Conservation (phyloP, 2,888 invertebrate species). For the Philaethria dido region DNA sequence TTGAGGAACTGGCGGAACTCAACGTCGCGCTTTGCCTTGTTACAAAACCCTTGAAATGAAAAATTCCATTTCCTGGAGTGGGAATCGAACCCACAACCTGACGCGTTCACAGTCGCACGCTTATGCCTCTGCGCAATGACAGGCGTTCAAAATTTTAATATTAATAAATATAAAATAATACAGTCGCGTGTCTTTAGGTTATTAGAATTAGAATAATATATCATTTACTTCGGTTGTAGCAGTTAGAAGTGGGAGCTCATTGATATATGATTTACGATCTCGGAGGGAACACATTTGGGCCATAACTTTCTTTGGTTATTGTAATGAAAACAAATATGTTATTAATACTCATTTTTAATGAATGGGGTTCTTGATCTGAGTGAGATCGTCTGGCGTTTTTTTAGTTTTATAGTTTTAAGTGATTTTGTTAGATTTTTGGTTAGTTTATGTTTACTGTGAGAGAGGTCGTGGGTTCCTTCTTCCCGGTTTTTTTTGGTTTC, state of each 20-base stretch:
- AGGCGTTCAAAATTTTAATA: slow-evolving; percentile 34
- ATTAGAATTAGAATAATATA: slow-evolving; percentile 67
- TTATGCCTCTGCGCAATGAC: too few relatives aligned
- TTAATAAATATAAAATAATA: slow-evolving; percentile 34
- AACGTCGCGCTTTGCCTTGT: too few relatives aligned
- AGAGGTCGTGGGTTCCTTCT: not conserved
- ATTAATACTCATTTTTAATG: slow-evolving; percentile 19
- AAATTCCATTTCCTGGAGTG: too few relatives aligned
- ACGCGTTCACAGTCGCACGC: too few relatives aligned
- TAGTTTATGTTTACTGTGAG: not conserved
- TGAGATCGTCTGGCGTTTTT: slow-evolving; percentile 1
- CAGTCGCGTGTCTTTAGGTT: slow-evolving; percentile 62
- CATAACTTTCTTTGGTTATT: slow-evolving; percentile 12
- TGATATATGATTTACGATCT: slow-evolving; percentile 14
- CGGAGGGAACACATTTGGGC: slow-evolving; percentile 11
- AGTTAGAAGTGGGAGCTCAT: slow-evolving; percentile 39
- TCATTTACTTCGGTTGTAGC: slow-evolving; percentile 44
- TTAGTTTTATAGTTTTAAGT: not conserved
- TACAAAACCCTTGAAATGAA: too few relatives aligned
- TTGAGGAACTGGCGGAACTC: too few relatives aligned
- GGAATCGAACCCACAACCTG: too few relatives aligned
- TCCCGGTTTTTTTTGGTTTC: too few relatives aligned
- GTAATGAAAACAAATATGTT: slow-evolving; percentile 21
- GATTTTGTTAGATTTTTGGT: not conserved
- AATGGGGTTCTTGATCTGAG: slow-evolving; percentile 2